Base-by-base conservation (phyloP, 2,888 invertebrate genomes). In the Leptopilina syphax region DNA sequence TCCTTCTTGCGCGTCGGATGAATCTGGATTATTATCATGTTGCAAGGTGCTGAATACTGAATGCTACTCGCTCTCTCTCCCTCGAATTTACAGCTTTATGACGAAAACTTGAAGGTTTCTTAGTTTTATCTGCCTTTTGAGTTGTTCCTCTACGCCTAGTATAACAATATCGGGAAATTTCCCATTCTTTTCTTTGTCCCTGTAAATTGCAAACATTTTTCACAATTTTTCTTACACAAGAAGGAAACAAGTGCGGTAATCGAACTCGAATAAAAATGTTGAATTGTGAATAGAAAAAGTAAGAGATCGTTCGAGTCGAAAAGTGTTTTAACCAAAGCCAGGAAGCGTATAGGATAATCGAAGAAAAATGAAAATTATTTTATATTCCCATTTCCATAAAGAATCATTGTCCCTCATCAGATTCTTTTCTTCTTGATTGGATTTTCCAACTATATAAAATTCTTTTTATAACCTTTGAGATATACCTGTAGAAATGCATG, bases 11-110 rank as follows among this genome's bases (percentile, higher is more conserved):
- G 70, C 18, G 27, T 70, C 70, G n/a, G 70, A 70, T 54, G 54
- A 70, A 70, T 57, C 70, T 70, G 27, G 70, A 70, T 54, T 70
- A 70, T 70, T 70, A 57, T 70, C 13, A 70, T 70, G 70, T 70
- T 70, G 54, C 54, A 54, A 70, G 54, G 70, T n/a, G 4, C 54
- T 70, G 70, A 54, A 57, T 68, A 68, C 68, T 44, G 67, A 18
- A 68, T 68, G 10, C 67, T 47, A 18, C 47, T 68, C 67, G 18
- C 47, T 47, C 47, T 50, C 50, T 50, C 50, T 50, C 10, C 10
- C 47, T 27, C 44, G 44, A 67, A 54, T 54, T 7, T 3, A 7
- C 27, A 70, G 50, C 50, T 54, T 70, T 70, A 70, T 70, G 70
- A 13, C 8, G n/a, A 54, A 70, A 70, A 54, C 54, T 70, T 47